Conservation (phyloP, 2,113 vertebrate species). For the Trogon surrucura region DNA sequence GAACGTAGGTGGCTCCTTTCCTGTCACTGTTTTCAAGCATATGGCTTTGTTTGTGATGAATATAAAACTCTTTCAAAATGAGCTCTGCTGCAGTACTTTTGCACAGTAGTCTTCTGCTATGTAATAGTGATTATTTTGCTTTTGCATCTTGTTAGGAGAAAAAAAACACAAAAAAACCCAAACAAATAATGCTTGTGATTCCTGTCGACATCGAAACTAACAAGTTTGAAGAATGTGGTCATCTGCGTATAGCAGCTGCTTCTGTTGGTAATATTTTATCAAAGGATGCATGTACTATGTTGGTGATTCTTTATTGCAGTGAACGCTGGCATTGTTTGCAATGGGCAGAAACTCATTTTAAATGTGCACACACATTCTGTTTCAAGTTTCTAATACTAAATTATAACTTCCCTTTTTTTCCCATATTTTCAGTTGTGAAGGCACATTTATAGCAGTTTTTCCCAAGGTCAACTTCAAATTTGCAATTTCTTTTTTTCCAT, state of each 20-base stretch:
- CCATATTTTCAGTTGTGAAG: neutral
- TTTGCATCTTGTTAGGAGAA: neutral
- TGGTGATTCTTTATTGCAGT: neutral
- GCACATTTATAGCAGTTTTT: neutral
- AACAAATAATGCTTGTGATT: neutral
- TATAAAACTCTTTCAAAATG: constrained; percentile 39
- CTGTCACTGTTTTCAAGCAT: constrained; percentile 66
- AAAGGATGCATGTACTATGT: neutral
- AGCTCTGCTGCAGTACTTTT: constrained; percentile 39
- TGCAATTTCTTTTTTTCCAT: neutral
- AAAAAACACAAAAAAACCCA: neutral
- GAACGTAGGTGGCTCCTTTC: constrained; percentile 73
- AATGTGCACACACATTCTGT: neutral
- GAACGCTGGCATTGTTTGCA: neutral
- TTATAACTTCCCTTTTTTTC: neutral
- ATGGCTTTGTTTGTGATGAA: constrained; percentile 61
- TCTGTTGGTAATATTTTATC: neutral
- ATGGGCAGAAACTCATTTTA: neutral
- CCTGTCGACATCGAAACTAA: constrained; percentile 35
- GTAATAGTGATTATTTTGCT: constrained; percentile 12
- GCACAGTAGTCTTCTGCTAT: constrained; percentile 17
- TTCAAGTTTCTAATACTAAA: neutral
- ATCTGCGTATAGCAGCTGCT: neutral
- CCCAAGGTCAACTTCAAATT: neutral
- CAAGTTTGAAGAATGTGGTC: neutral